Evolutionary conservation across 2,797 vertebrate species (phyloP).

Genomic region (Chelon labrosus): DNA sequence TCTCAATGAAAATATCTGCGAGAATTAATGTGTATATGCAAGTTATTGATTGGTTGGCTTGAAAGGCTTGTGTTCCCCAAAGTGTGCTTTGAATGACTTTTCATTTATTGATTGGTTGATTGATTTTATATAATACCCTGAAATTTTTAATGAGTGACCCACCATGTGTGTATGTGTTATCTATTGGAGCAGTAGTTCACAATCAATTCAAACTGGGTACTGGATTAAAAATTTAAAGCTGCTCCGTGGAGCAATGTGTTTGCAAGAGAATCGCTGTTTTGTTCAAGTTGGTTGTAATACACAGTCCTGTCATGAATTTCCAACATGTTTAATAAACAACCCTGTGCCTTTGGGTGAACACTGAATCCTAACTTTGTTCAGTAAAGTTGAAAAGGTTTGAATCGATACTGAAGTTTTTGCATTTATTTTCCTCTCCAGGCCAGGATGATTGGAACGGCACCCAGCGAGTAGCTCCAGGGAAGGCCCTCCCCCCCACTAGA

Average conservation of each 20-base stretch:
- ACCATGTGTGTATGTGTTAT: not conserved
- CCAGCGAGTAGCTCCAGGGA: slow-evolving; percentile 85
- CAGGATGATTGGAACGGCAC: slow-evolving; percentile 98
- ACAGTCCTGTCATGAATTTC: not conserved
- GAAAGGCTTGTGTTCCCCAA: no score
- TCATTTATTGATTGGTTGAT: not conserved
- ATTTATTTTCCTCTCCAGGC: slow-evolving; percentile 71
- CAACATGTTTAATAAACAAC: not conserved
- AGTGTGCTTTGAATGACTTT: not conserved
- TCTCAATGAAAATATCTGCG: not conserved
- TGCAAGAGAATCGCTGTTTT: not conserved
- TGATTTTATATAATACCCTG: not conserved
- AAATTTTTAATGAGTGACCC: not conserved
- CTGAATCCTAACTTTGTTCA: not conserved
- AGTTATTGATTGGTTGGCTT: not conserved
- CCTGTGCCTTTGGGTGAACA: not conserved
- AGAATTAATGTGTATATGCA: not conserved
- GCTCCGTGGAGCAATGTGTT: not conserved
- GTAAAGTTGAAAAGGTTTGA: no score
- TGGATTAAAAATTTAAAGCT: not conserved
- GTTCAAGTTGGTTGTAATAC: no score
- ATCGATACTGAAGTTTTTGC: not conserved
- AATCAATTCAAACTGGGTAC: not conserved
- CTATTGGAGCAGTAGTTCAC: not conserved
- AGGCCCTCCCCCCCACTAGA: slow-evolving; percentile 89